phyloP scores from a whole-genome alignment of 2,888 invertebrate species.

The Anoplius nigerrimus region DNA sequence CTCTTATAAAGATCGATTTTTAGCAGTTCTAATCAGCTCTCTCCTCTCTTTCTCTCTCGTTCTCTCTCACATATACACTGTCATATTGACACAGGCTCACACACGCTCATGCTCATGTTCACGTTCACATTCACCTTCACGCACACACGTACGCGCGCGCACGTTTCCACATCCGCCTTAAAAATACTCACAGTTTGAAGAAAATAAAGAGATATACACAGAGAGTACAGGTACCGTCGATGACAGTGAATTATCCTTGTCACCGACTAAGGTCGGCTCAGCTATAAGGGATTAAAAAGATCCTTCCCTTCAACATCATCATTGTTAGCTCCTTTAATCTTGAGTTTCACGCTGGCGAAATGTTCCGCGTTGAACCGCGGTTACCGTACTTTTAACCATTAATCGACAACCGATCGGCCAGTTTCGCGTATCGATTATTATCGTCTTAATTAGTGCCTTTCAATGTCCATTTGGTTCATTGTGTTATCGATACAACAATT shows the following conservation, averaged over 20 bases:
- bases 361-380: conserved; percentile 15
- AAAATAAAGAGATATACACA: conserved; percentile 62
- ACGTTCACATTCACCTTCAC: no score
- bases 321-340: conserved; percentile 30
- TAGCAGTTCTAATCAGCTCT: neutral
- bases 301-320: conserved; percentile 32
- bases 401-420: conserved; percentile 26
- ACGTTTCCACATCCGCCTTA: conserved; percentile 49
- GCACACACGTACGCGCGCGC: no score
- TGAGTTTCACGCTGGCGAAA: conserved; percentile 16
- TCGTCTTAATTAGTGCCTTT: conserved; percentile 61
- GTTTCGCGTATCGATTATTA: conserved; percentile 62
- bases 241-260: conserved; percentile 49
- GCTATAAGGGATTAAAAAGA: conserved; percentile 56
- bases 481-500: conserved; percentile 52
- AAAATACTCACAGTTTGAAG: conserved; percentile 61
- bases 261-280: conserved; percentile 60
- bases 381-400: conserved; percentile 42
- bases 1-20: conserved; percentile 7
- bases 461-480: conserved; percentile 60
- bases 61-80: conserved; percentile 43
- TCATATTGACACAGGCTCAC: no score
- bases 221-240: conserved; percentile 66
- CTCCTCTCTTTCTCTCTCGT: conserved; percentile 2
- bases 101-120: conserved; percentile 43